Evolutionary conservation across 2,888 invertebrate genomes (phyloP), one percentile per base, ranked within the genome.

Genomic region (Drosophila imparisetae): DNA sequence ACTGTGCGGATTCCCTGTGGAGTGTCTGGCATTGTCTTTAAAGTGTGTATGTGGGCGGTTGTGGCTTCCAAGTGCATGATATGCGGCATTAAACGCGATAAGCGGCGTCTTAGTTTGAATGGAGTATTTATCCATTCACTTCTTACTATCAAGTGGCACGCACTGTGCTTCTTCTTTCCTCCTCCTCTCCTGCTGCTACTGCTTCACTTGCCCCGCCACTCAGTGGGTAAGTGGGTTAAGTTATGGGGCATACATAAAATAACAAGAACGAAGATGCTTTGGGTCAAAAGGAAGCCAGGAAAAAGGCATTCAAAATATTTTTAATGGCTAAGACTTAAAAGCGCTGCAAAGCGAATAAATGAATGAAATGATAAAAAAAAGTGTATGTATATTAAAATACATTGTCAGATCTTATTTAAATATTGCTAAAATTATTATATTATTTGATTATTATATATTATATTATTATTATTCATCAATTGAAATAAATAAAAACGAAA

Each of bases 21-120:
- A 67, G 75, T 45, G 55, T 18, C 38, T 45, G 15, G 24, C 49
- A 75, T 75, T 83, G 72, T 75, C 63, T 72, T 69, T 18, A n/a
- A 36, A 52, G 40, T 42, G 30, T 0, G 29, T 21, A 72, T 27
- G 27, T 10, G 34, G 32, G 57, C 38, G 50, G 13, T 45, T 40
- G 65, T 62, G 68, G 48, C 58, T 61, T 60, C 49, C 57, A 70
- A 78, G 70, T 75, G 62, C 80, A 75, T 78, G 86, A 84, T 85
- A 74, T 77, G 78, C 32, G 48, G 55, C 88, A 80, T 80, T 84
- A 66, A 84, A 69, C 75, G 72, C 61, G 88, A 83, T 88, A 84
- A 83, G 88, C 88, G 57, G 15, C 42, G 72, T 71, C 65, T 61
- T 61, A 59, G 73, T 66, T 64, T 77, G 66, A 40, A 77, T 78